phyloP scores from a whole-genome alignment of 1,140 invertebrate species.

The Drusus annulatus region DNA sequence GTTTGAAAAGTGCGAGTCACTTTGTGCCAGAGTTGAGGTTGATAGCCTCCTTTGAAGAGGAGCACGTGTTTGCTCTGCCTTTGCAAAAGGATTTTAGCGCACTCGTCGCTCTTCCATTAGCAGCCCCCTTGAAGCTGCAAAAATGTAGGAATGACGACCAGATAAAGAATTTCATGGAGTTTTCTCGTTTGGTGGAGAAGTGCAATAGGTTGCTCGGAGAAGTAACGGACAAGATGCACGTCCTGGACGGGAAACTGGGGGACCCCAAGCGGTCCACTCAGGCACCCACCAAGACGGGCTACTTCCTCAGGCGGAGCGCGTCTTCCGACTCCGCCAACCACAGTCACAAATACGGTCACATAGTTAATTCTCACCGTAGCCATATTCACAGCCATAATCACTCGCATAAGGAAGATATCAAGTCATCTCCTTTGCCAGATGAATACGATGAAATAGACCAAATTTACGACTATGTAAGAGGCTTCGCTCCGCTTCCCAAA shows the following conservation, averaged over 20 bases:
- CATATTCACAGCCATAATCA: constrained; percentile 70
- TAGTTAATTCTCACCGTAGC: constrained; percentile 64
- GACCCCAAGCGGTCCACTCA: constrained; percentile 74
- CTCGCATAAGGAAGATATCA: constrained; percentile 68
- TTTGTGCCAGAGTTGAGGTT: constrained; percentile 89
- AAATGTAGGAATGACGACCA: constrained; percentile 87
- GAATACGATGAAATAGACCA: constrained; percentile 97
- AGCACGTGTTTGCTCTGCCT: constrained; percentile 88
- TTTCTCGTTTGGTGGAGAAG: constrained; percentile 84
- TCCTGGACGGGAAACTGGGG: constrained; percentile 83
- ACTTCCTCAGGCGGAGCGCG: constrained; percentile 79
- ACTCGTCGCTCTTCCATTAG: constrained; percentile 86
- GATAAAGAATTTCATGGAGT: constrained; percentile 85
- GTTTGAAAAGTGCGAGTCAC: constrained; percentile 83
- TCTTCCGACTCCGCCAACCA: constrained; percentile 81
- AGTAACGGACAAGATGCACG: constrained; percentile 87
- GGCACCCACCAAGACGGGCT: constrained; percentile 72
- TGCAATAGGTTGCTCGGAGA: constrained; percentile 85
- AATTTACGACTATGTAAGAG: constrained; percentile 95
- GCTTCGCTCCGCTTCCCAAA: constrained; percentile 90
- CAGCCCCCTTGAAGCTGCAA: constrained; percentile 88
- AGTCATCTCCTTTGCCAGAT: constrained; percentile 75
- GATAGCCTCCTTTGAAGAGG: constrained; percentile 87
- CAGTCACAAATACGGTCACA: constrained; percentile 66
- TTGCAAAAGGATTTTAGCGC: constrained; percentile 84